Evolutionary conservation across 2,888 invertebrate genomes (phyloP).

Genomic region (Dorcus hopei): DNA sequence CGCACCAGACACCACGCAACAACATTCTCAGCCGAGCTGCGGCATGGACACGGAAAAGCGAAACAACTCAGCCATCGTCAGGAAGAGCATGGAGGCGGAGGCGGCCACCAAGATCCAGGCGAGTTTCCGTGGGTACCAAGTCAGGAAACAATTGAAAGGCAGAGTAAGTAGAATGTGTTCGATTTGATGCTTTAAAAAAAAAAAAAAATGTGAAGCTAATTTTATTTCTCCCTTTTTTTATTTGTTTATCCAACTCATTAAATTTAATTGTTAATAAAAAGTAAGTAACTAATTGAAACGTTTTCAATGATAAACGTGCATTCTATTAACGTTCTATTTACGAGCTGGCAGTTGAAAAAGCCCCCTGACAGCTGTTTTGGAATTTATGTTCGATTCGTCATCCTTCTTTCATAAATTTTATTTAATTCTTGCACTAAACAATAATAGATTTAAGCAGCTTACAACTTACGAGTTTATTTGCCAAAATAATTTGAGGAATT

Average conservation of each 20-base stretch:
- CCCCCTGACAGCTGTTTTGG: no score
- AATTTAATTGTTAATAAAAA: not conserved
- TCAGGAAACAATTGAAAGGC: slow-evolving; percentile 48
- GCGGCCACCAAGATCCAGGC: slow-evolving; percentile 71
- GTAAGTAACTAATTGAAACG: not conserved
- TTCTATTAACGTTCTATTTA: no score
- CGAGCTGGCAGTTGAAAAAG: no score
- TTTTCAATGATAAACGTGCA: not conserved
- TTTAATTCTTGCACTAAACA: no score
- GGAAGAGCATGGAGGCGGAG: slow-evolving; percentile 39
- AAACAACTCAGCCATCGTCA: slow-evolving; percentile 32
- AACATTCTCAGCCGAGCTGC: slow-evolving; percentile 9
- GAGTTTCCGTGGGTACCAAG: slow-evolving; percentile 65
- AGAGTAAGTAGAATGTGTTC: slow-evolving; percentile 36
- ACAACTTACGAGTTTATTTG: no score
- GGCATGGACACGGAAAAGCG: slow-evolving; percentile 34
- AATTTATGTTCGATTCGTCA: no score
- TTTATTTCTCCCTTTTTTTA: not conserved
- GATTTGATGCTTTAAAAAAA: no score
- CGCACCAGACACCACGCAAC: slow-evolving; percentile 15
- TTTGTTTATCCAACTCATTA: not conserved
- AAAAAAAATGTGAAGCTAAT: no score
- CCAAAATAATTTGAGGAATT: no score
- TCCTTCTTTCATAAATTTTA: no score
- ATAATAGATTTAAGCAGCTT: no score